Evolutionary conservation across 2,113 vertebrate species (phyloP), one percentile per base, ranked within the genome.

Genomic region (Varanus salvator): DNA sequence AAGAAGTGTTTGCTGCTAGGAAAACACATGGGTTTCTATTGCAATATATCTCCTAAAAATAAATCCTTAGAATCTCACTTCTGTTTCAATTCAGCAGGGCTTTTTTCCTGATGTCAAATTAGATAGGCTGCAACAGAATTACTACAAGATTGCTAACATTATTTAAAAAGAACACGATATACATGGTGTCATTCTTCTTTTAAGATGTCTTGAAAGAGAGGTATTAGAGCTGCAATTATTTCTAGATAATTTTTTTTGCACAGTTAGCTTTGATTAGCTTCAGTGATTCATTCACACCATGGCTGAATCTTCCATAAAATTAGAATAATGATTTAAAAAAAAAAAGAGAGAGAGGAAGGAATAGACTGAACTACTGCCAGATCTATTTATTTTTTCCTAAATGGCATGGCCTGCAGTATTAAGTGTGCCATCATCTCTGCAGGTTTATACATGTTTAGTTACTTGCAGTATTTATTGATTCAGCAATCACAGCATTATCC

Each of bases 31-130:
- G 90, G 93, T 94, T 94, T 95, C 93, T 87, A 89, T 57, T 91
- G 87, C 92, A 89, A 86, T 91, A 83, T 84, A 90, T 89, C 90
- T 93, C 75, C 86, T 94, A 93, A 96, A 97, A 95, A 94, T 94
- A 94, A 94, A 71, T 81, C 54, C 89, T 92, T 76, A 85, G 77
- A 85, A 90, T 91, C 92, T 92, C 94, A 86, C 88, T 93, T 95
- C 91, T 96, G 93, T 89, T 95, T 96, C 93, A 92, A 86, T 95
- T 94, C 91, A 44, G 34, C 89, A 44, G 91, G 74, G 64, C 91
- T 92, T 69, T 6, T 1, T 31, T 91, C 95, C 27, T 88, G 85
- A 87, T 91, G 88, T 92, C 75, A 93, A 90, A 91, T 94, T 93
- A 87, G 75, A 92, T 31, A 89, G 91, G 57, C 80, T 88, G 87